Evolutionary conservation across 2,888 invertebrate genomes (phyloP).

Genomic region (Amphipyra tragopoginis): DNA sequence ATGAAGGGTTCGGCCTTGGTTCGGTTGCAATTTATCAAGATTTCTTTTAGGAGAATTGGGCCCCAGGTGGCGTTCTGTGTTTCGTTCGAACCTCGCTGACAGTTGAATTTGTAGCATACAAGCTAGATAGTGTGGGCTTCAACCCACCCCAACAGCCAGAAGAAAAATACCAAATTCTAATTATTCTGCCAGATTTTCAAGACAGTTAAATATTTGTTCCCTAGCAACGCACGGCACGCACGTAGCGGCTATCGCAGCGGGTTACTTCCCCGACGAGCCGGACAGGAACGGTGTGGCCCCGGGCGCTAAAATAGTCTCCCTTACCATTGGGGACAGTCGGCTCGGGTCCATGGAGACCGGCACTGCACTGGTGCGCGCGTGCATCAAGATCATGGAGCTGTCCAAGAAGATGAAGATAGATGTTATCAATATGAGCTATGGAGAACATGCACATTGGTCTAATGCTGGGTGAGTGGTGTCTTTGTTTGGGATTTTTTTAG

Average conservation of each 20-base stretch:
- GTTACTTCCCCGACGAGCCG: slow-evolving; percentile 95
- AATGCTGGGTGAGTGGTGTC: slow-evolving; percentile 93
- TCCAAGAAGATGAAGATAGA: slow-evolving; percentile 92
- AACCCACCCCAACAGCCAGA: too few species aligned
- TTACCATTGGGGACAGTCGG: slow-evolving; percentile 98
- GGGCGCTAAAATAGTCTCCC: slow-evolving; percentile 97
- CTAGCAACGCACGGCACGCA: slow-evolving; percentile 98
- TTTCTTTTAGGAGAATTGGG: too few species aligned
- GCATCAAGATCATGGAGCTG: slow-evolving; percentile 95
- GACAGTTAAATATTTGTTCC: neutral
- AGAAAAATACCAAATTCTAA: too few species aligned
- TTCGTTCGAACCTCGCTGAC: too few species aligned
- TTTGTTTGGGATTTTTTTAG: neutral
- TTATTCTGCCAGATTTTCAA: too few species aligned
- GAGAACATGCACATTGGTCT: slow-evolving; percentile 98
- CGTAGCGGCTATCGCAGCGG: slow-evolving; percentile 98
- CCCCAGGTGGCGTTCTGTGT: too few species aligned
- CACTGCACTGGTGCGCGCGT: slow-evolving; percentile 96
- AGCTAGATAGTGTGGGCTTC: too few species aligned
- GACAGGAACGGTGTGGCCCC: slow-evolving; percentile 98
- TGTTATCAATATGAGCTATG: slow-evolving; percentile 99
- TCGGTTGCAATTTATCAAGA: too few species aligned
- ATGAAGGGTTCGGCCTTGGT: too few species aligned
- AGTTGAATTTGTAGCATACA: too few species aligned
- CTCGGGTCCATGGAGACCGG: slow-evolving; percentile 99